Conservation (phyloP, 2,113 vertebrate species). For the Hiodon alosoides region DNA sequence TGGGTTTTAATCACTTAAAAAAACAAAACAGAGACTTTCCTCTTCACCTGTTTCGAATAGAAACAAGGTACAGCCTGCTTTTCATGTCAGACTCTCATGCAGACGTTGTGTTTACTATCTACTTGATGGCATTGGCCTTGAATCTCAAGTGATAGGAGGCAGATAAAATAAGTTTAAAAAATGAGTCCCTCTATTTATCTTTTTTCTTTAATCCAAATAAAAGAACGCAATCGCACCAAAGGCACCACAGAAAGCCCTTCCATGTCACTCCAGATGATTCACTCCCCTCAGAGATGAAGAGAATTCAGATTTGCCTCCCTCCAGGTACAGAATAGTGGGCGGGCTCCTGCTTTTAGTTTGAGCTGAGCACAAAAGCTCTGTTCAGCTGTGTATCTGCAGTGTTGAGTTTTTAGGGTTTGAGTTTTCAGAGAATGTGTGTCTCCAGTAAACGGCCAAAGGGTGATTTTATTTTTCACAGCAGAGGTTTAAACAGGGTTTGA, state of each 20-base stretch:
- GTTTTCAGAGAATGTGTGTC: background rate
- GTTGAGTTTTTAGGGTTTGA: conserved; percentile 12
- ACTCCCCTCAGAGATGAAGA: background rate
- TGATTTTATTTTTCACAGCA: background rate
- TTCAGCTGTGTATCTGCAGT: conserved; percentile 34
- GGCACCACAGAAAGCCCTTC: background rate
- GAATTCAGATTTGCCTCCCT: background rate
- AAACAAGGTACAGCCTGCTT: conserved; percentile 5
- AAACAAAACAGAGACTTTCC: background rate
- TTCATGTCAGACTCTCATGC: conserved; percentile 28
- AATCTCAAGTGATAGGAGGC: conserved; percentile 27
- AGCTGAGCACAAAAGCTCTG: conserved; percentile 31
- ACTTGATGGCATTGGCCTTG: conserved; percentile 30
- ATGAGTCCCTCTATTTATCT: conserved; percentile 26
- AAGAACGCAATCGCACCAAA: conserved; percentile 11
- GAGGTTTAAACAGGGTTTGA: background rate
- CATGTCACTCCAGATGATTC: background rate
- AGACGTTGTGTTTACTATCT: conserved; percentile 34
- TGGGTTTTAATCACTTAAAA: background rate
- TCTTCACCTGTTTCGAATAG: conserved; percentile 11
- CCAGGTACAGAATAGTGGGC: conserved; percentile 5
- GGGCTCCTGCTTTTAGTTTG: conserved; percentile 33
- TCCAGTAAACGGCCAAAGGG: background rate
- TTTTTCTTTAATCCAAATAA: conserved; percentile 11
- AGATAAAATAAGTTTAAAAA: conserved; percentile 12